These are phyloP conservation scores for Panagrolaimus sp. DNA, from an alignment of 1,140 invertebrate species.

Conservation along the genomic window DNA sequence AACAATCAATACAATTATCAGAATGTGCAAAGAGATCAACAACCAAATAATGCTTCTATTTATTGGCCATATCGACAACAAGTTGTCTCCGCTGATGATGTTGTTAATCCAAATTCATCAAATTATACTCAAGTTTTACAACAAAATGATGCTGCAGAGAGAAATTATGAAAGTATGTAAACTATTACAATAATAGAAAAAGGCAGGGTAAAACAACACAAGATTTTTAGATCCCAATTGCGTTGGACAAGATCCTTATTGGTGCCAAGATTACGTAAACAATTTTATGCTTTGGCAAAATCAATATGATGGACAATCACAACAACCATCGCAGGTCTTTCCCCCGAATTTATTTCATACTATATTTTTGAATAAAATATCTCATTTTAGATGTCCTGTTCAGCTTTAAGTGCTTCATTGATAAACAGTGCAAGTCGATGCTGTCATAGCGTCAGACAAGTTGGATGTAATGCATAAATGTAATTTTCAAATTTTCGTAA, in stretches of 20 bases:
- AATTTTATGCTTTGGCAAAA: slow-evolving; percentile 15
- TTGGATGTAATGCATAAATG: neutral
- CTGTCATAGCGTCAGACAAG: slow-evolving; percentile 9
- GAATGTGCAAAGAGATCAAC: too few species aligned
- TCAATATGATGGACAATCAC: neutral
- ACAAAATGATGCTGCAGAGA: slow-evolving; percentile 4
- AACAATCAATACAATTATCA: neutral
- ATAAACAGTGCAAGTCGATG: neutral
- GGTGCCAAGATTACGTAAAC: slow-evolving; percentile 24
- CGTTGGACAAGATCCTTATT: slow-evolving; percentile 23
- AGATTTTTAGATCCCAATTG: slow-evolving; percentile 24
- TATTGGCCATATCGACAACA: slow-evolving; percentile 15
- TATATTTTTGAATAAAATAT: neutral
- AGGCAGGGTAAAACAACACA: neutral
- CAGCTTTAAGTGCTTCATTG: neutral
- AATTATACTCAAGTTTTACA: slow-evolving; percentile 15
- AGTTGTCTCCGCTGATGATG: neutral
- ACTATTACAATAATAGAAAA: neutral
- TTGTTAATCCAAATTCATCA: neutral
- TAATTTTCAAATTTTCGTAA: too few species aligned
- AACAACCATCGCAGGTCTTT: too few species aligned
- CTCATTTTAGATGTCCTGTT: neutral
- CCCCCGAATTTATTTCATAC: too few species aligned
- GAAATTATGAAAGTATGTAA: neutral
- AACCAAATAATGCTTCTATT: slow-evolving; percentile 20